Percentiles rank a stretch among this genome's conserved stretches.
phyloP scores from a whole-genome alignment of 2,113 vertebrate species.

The Aix galericulata region DNA sequence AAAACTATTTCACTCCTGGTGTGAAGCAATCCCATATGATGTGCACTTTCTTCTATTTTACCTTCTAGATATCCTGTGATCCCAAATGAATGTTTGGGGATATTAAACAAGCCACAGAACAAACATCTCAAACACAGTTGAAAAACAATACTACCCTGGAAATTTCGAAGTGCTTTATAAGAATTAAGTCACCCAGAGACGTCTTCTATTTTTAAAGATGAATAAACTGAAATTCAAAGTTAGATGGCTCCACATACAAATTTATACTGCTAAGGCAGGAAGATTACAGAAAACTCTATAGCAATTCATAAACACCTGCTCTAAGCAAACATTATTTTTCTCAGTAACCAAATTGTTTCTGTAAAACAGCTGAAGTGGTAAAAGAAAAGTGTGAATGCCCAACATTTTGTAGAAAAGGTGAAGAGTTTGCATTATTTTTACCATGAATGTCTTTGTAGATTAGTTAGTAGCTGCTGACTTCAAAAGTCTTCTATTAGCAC shows the following conservation, averaged over 20 bases:
- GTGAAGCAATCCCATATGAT: background rate
- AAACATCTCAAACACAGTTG: background rate
- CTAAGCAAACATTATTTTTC: background rate
- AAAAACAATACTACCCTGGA: background rate
- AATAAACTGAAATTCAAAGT: background rate
- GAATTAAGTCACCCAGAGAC: background rate
- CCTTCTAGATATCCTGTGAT: background rate
- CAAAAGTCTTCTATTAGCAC: background rate
- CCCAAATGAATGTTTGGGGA: background rate
- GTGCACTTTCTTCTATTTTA: background rate
- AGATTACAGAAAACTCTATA: background rate
- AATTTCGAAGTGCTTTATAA: background rate
- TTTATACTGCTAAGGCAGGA: background rate
- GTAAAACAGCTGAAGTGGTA: background rate
- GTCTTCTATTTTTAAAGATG: background rate
- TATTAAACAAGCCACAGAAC: background rate
- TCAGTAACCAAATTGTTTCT: background rate
- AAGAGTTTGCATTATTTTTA: background rate
- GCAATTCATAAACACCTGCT: background rate
- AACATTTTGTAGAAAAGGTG: background rate
- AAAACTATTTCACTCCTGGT: background rate
- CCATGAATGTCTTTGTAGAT: background rate
- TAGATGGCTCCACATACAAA: background rate
- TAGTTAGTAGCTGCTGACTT: background rate
- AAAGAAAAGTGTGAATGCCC: background rate